Conservation (phyloP, 1,140 invertebrate species). For the Apocrypta bakeri region DNA sequence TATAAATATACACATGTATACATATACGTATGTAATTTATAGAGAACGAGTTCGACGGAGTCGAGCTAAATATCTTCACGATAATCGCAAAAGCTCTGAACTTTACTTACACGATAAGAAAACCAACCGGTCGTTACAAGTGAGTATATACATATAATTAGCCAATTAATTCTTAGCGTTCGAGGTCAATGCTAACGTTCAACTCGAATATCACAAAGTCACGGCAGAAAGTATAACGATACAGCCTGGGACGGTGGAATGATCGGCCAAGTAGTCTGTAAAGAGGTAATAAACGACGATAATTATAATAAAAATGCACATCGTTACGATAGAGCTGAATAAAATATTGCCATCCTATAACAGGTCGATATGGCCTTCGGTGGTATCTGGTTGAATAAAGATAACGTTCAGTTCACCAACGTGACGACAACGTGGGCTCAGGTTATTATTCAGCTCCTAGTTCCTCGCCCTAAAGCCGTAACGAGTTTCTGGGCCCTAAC, state of each 20-base stretch:
- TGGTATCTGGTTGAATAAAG: slow-evolving; percentile 60
- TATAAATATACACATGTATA: too few relatives aligned
- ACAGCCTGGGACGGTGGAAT: slow-evolving; percentile 62
- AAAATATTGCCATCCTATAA: neutral
- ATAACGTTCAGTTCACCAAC: slow-evolving; percentile 54
- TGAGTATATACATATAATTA: slow-evolving; percentile 34
- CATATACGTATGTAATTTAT: neutral
- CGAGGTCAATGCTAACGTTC: neutral
- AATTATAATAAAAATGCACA: neutral
- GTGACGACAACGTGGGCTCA: slow-evolving; percentile 62
- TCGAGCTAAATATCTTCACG: slow-evolving; percentile 60
- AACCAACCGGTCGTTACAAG: slow-evolving; percentile 54
- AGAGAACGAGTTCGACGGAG: slow-evolving; percentile 61
- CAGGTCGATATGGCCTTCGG: slow-evolving; percentile 65
- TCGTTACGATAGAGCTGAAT: neutral
- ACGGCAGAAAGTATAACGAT: slow-evolving; percentile 58
- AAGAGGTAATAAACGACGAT: slow-evolving; percentile 50
- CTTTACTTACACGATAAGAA: slow-evolving; percentile 62
- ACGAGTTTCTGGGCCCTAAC: slow-evolving; percentile 66
- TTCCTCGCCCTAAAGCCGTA: slow-evolving; percentile 63
- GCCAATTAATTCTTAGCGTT: neutral
- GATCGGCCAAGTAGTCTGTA: slow-evolving; percentile 55
- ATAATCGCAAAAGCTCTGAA: slow-evolving; percentile 61
- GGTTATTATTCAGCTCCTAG: slow-evolving; percentile 60
- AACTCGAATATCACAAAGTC: slow-evolving; percentile 49